Evolutionary conservation across 2,797 vertebrate genomes (phyloP).

Genomic region (Sternotherus odoratus): DNA sequence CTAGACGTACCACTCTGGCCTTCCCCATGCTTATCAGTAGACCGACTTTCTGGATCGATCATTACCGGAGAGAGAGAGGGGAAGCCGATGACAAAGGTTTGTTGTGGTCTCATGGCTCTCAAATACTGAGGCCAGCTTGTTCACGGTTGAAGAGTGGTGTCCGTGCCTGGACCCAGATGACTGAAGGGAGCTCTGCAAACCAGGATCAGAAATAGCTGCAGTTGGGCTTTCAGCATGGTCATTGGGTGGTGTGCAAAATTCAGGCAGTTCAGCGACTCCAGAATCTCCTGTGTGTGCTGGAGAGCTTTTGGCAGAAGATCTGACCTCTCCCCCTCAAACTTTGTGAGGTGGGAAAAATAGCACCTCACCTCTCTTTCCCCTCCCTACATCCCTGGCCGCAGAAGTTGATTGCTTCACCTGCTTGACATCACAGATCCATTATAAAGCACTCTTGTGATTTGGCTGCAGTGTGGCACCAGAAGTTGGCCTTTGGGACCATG

Average conservation of each 20-base stretch:
- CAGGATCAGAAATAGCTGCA: accelerated
- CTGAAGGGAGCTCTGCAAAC: accelerated
- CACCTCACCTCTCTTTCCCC: background rate
- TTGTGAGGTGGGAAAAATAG: background rate
- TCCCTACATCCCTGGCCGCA: too few relatives aligned
- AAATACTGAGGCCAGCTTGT: background rate
- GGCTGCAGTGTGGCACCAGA: background rate
- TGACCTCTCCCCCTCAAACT: accelerated
- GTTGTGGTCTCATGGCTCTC: background rate
- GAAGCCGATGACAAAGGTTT: background rate
- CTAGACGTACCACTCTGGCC: accelerated
- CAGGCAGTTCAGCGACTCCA: accelerated
- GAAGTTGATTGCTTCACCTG: background rate
- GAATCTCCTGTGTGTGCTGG: background rate
- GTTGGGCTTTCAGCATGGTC: background rate
- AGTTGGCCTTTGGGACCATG: background rate
- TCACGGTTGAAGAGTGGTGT: too few relatives aligned
- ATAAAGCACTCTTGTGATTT: background rate
- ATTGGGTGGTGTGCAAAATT: background rate
- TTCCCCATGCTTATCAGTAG: background rate
- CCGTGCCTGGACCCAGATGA: background rate
- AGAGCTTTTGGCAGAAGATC: background rate
- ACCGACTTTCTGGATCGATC: background rate
- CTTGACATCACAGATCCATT: accelerated
- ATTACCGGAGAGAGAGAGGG: background rate